These are phyloP conservation scores for Urocolius indicus DNA, from an alignment of 2,113 vertebrate genomes.

Conservation along the genomic window DNA sequence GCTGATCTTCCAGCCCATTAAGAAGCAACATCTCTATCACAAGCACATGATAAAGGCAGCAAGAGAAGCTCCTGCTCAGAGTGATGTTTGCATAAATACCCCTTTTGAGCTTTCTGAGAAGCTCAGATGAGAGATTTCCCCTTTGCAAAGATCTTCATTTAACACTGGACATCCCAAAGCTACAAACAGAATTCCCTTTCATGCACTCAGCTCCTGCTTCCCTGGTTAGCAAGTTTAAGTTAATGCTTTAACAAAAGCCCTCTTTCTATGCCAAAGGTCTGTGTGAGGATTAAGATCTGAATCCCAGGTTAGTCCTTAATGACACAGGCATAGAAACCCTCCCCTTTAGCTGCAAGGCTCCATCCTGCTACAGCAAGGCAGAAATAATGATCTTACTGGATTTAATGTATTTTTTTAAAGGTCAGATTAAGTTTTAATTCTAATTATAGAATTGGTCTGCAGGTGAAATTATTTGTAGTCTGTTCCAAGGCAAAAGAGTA, in stretches of 20 bases:
- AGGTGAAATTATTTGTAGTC: conserved; percentile 7
- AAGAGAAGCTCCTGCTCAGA: neutral
- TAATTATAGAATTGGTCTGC: neutral
- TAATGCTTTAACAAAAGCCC: conserved; percentile 37
- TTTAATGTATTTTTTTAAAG: neutral
- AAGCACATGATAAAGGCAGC: neutral
- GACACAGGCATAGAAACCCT: neutral
- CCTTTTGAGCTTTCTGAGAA: conserved; percentile 1
- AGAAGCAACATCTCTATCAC: neutral
- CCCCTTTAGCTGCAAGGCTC: neutral
- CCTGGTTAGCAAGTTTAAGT: conserved; percentile 5
- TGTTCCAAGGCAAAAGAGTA: neutral
- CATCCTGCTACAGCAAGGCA: neutral
- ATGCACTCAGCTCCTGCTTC: neutral
- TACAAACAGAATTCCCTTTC: neutral
- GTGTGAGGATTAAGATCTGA: conserved; percentile 34
- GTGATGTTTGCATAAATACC: neutral
- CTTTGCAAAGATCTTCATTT: neutral
- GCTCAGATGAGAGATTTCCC: conserved; percentile 19
- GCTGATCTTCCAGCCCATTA: neutral
- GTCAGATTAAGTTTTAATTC: neutral
- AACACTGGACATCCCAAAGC: conserved; percentile 16
- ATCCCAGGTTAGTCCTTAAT: conserved; percentile 50
- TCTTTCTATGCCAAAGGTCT: conserved; percentile 17
- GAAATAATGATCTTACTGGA: conserved; percentile 11